These are phyloP conservation scores for Biston stratarius DNA, from an alignment of 2,888 invertebrate genomes.

Conservation along the genomic window DNA sequence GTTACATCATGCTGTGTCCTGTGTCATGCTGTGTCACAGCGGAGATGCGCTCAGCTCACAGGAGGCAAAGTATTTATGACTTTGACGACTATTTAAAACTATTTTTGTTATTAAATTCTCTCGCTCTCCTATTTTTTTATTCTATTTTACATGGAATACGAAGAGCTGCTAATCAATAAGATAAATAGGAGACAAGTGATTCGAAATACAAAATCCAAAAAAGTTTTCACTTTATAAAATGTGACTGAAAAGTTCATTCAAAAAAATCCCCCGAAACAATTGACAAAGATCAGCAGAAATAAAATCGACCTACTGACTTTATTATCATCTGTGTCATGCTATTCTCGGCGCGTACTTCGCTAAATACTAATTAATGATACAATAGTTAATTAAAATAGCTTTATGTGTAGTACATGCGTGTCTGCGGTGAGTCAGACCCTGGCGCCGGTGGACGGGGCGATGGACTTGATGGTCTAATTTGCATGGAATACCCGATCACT, in stretches of 20 bases:
- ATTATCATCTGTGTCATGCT: constrained; percentile 24
- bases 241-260: too few species aligned
- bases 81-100: too few species aligned
- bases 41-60: neutral
- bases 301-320: constrained; percentile 16
- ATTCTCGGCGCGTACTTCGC: constrained; percentile 36
- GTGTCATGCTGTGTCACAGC: constrained; percentile 11
- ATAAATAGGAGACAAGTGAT: too few species aligned
- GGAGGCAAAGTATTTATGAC: constrained; percentile 2
- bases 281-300: neutral
- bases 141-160: too few species aligned
- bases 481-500: neutral
- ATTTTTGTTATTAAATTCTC: too few species aligned
- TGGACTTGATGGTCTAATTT: neutral
- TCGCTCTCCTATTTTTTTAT: too few species aligned
- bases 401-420: constrained; percentile 27
- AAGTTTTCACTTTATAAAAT: too few species aligned
- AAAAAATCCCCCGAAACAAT: too few species aligned
- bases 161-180: too few species aligned
- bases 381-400: constrained; percentile 42
- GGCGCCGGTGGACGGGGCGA: constrained; percentile 15
- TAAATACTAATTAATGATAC: constrained; percentile 42
- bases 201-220: too few species aligned
- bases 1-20: constrained; percentile 49
- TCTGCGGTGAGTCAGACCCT: constrained; percentile 27